These are phyloP conservation scores for Pempheris klunzingeri DNA, from an alignment of 2,797 vertebrate species.

Conservation along the genomic window DNA sequence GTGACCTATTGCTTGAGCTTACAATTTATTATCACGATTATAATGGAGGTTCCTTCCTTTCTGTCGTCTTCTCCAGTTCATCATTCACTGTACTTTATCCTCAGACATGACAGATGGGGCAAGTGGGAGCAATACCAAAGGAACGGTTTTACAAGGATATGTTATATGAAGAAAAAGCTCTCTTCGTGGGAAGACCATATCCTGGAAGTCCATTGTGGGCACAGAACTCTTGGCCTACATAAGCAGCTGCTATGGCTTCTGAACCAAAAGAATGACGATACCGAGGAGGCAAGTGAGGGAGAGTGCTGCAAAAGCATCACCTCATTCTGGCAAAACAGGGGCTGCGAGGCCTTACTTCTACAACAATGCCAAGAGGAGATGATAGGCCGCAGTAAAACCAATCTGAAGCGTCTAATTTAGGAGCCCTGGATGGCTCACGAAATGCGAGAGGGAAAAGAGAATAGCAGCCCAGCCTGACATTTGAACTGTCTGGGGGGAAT, in stretches of 20 bases:
- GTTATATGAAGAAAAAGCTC: conserved; percentile 43
- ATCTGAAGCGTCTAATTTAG: conserved; percentile 77
- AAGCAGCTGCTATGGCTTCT: conserved; percentile 79
- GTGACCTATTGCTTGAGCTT: no score
- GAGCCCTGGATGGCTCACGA: conserved; percentile 66
- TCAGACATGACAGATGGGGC: conserved; percentile 50
- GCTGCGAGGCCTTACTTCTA: conserved; percentile 61
- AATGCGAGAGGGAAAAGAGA: conserved; percentile 68
- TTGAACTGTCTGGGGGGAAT: conserved; percentile 69
- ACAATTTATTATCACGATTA: no score
- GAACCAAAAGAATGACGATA: conserved; percentile 68
- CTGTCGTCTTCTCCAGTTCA: conserved; percentile 6
- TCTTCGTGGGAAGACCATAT: conserved; percentile 57
- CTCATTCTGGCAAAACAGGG: conserved; percentile 41
- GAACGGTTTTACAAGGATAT: conserved; percentile 48
- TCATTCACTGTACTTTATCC: conserved; percentile 42
- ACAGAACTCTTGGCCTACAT: conserved; percentile 46
- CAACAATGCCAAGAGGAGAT: conserved; percentile 78
- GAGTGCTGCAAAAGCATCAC: conserved; percentile 49
- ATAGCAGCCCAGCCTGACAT: conserved; percentile 65
- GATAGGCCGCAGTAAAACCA: conserved; percentile 84
- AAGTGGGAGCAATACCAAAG: conserved; percentile 46
- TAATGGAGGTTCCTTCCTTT: conserved; percentile 26
- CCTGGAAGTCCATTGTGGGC: conserved; percentile 63
- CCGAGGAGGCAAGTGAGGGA: conserved; percentile 36